Base-by-base conservation (phyloP, 2,113 vertebrate genomes). In the Nesogale talazaci region DNA sequence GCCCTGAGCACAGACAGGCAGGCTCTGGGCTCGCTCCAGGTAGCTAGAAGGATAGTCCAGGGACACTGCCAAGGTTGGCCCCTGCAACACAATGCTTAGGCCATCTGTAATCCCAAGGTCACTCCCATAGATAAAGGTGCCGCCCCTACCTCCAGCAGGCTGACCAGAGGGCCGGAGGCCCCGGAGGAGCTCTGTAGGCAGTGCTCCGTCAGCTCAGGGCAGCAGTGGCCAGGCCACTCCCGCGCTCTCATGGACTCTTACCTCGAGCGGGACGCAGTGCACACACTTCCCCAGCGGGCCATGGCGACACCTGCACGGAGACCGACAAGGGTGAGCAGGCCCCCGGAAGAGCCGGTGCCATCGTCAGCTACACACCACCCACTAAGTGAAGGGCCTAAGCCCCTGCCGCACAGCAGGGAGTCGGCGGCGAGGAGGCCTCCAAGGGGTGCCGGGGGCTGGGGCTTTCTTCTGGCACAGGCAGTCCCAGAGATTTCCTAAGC, bases 261-360 rank as follows among this genome's bases (percentile, higher is more conserved):
- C 99, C 99, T 99, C 99, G 91, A 99, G 97, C 0, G 99, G 99
- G 79, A 99, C 99, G 20, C 99, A 99, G 94, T 99, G 99, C 77
- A 99, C 99, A 40, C 99, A 99, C 97, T 99, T 99, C 34, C 99
- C 99, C 97, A 99, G 93, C 19, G 98, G 98, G 85, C 99, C 99
- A 0, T 99, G 99, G 83, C 98, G 99, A 98, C 99, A 99, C 95
- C 99, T 99, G 96, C 0, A 46, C 40, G 83, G 77, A 88, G 31
- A 56, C 14, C 10, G 34, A 85, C 11, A 8, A 56, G 1, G 0
- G 11, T 82, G 27, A 74, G 52, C 4, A 16, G 67, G 65, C 8
- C 22, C 8, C 27, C 6, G 1, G 31, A 63, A 7, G 61, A 59
- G 56, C 36, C 31, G 29, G 34, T 27, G 17, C 61, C 19, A 34